Percentiles rank a stretch among this genome's conserved stretches.
phyloP scores from a whole-genome alignment of 2,113 vertebrate species.

The Cephalophus harveyi region DNA sequence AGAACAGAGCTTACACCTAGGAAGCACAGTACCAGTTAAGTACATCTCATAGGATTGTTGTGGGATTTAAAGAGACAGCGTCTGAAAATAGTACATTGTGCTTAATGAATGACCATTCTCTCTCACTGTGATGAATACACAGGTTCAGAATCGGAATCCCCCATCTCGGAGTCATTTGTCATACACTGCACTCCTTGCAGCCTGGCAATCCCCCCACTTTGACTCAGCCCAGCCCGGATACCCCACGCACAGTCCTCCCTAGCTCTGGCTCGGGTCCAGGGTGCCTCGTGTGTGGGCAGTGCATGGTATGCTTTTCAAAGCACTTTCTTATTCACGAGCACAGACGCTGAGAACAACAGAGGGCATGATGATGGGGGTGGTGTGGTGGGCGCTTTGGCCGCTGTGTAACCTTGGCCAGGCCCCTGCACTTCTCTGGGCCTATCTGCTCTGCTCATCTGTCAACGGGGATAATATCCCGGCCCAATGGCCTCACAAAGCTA shows the following conservation, averaged over 20 bases:
- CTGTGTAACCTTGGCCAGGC: background rate
- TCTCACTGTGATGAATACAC: background rate
- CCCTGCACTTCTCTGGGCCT: background rate
- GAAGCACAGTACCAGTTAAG: background rate
- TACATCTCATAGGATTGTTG: background rate
- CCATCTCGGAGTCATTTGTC: background rate
- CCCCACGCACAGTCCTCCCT: background rate
- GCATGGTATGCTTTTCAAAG: background rate
- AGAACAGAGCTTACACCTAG: background rate
- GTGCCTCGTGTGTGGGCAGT: conserved; percentile 4
- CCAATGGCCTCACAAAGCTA: background rate
- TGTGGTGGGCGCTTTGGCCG: background rate
- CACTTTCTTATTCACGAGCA: background rate
- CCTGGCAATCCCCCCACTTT: background rate
- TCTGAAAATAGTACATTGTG: background rate
- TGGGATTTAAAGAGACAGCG: background rate
- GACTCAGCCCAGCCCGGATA: background rate
- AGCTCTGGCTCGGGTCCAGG: background rate
- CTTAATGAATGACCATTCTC: background rate
- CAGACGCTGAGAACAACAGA: background rate
- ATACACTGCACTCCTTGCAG: background rate
- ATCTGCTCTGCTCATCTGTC: background rate
- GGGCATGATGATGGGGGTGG: background rate
- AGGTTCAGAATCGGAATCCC: background rate
- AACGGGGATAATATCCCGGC: background rate